Evolutionary conservation across 2,888 invertebrate species (phyloP).

Genomic region (Ochropacha duplaris): DNA sequence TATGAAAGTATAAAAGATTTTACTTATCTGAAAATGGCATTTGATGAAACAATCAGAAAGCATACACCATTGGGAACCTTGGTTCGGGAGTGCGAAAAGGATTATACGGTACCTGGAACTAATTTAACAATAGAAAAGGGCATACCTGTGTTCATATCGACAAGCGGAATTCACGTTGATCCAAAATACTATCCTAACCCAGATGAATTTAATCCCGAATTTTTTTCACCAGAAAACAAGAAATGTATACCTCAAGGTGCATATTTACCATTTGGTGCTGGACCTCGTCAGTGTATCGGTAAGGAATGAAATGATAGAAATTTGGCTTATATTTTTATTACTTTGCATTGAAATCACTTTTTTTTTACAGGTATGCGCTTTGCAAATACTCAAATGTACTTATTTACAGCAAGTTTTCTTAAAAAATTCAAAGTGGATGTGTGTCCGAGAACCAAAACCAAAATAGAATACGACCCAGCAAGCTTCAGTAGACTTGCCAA

Average conservation of each 20-base stretch:
- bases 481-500: neutral
- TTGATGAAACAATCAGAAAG: conserved; percentile 37
- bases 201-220: conserved; percentile 18
- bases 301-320: conserved; percentile 11
- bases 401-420: conserved; percentile 36
- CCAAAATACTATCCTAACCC: conserved; percentile 18
- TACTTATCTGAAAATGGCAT: conserved; percentile 45
- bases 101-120: conserved; percentile 21
- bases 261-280: conserved; percentile 27
- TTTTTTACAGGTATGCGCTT: conserved; percentile 36
- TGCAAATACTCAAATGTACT: conserved; percentile 39
- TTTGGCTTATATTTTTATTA: no score
- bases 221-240: conserved; percentile 20
- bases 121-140: conserved; percentile 33
- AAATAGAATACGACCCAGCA: conserved; percentile 8
- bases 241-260: conserved; percentile 13
- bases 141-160: conserved; percentile 20
- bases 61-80: conserved; percentile 25
- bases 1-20: conserved; percentile 46
- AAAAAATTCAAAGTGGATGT: conserved; percentile 25
- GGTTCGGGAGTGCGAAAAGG: conserved; percentile 15
- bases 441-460: conserved; percentile 3
- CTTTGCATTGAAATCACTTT: neutral
- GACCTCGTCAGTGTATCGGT: conserved; percentile 53
- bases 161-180: conserved; percentile 16